Conservation (phyloP, 2,888 invertebrate species). For the Mayetiola destructor region DNA sequence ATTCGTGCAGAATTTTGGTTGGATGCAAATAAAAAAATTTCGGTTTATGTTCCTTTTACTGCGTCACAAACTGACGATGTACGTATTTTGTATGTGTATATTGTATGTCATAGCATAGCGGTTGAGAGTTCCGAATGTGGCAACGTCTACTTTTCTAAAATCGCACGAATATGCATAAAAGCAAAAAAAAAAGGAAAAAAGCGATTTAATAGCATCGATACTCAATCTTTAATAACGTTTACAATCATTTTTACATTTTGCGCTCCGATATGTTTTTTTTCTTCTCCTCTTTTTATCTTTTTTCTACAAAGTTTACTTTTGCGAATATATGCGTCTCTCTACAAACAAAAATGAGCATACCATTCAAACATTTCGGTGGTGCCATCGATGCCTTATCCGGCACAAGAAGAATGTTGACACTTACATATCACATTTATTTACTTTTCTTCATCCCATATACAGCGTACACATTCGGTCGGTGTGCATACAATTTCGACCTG, state of each 20-base stretch:
- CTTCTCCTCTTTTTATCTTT: background rate
- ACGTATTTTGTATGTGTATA: no score
- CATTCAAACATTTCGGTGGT: background rate
- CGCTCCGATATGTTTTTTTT: slow-evolving; percentile 4
- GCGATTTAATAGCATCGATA: slow-evolving; percentile 7
- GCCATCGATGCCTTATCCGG: no score
- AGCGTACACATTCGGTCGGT: no score
- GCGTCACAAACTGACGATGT: no score
- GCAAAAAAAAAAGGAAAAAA: background rate
- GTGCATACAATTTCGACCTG: no score
- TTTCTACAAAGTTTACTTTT: background rate
- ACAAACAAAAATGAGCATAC: background rate
- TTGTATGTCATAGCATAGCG: no score
- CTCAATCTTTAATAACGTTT: slow-evolving; percentile 10
- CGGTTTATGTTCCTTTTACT: no score
- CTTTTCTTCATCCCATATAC: background rate
- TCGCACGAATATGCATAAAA: background rate
- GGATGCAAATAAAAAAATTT: no score
- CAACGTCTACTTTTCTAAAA: no score
- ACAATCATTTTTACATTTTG: slow-evolving; percentile 11
- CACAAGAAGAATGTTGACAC: slow-evolving; percentile 5
- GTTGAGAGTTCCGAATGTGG: no score
- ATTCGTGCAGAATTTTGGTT: no score
- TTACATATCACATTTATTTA: slow-evolving; percentile 3
- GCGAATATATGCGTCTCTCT: background rate